Evolutionary conservation across 2,797 vertebrate genomes (phyloP).

Genomic region (Leptatherina wallacei): DNA sequence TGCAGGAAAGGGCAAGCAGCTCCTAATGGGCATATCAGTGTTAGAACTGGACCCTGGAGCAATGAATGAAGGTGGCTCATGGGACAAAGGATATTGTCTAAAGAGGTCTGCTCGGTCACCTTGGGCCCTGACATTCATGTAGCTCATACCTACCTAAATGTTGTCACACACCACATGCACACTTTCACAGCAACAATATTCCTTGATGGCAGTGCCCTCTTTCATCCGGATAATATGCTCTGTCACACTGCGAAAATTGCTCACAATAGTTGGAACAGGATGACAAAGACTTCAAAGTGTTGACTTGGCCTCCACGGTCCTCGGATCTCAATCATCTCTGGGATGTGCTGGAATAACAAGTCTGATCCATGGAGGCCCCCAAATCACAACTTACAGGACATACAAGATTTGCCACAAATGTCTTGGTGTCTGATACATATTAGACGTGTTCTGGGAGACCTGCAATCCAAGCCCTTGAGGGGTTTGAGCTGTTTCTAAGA

Average conservation of each 20-base stretch:
- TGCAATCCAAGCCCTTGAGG: background rate
- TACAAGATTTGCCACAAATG: background rate
- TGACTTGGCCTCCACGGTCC: background rate
- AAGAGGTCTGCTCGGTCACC: background rate
- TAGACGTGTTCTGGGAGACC: background rate
- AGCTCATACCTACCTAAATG: background rate
- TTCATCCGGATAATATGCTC: background rate
- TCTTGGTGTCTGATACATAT: constrained; percentile 1
- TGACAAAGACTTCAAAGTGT: constrained; percentile 21
- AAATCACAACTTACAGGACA: background rate
- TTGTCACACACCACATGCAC: background rate
- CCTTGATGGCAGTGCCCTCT: background rate
- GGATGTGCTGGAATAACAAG: constrained; percentile 15
- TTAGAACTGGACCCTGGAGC: background rate
- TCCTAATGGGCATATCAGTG: too few relatives aligned
- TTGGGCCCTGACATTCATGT: background rate
- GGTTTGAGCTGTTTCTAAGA: background rate
- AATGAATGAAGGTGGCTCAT: background rate
- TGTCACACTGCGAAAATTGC: background rate
- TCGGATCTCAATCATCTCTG: background rate
- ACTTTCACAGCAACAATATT: background rate
- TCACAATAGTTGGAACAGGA: constrained; percentile 5
- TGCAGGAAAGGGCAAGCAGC: too few relatives aligned
- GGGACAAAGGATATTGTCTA: too few relatives aligned
- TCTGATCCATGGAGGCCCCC: constrained; percentile 5